Conservation (phyloP, 2,113 vertebrate genomes). For the Callithrix jacchus region DNA sequence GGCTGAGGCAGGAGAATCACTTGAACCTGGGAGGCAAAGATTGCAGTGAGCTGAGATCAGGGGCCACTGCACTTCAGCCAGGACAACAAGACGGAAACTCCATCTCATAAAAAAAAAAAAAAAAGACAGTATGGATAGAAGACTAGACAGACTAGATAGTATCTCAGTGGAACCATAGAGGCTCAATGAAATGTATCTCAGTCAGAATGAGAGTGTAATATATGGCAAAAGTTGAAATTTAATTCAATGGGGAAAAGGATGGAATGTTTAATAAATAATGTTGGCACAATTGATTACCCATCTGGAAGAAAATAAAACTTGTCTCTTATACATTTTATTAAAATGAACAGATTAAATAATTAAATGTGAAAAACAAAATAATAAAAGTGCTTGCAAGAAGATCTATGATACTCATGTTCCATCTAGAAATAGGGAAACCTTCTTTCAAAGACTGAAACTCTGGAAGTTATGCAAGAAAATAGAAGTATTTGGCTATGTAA, state of each 20-base stretch:
- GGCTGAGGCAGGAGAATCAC: no score
- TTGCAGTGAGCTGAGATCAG: no score
- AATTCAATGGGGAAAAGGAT: not conserved
- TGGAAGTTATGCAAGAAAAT: not conserved
- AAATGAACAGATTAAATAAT: constrained; percentile 29
- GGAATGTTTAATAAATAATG: not conserved
- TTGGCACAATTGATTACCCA: not conserved
- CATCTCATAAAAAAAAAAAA: no score
- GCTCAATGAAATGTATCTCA: not conserved
- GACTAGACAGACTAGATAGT: not conserved
- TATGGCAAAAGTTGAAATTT: not conserved
- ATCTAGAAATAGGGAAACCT: not conserved
- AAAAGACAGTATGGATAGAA: not conserved
- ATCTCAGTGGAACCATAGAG: not conserved
- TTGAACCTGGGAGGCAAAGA: no score
- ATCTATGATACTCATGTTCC: not conserved
- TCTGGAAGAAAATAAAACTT: constrained; percentile 51
- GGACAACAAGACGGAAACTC: no score
- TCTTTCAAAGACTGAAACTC: not conserved
- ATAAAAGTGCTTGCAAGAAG: not conserved
- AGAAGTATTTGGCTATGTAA: not conserved
- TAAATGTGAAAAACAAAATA: constrained; percentile 42
- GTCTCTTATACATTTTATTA: constrained; percentile 22
- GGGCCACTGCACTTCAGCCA: no score
- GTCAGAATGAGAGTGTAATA: not conserved